These are phyloP conservation scores for Eupithecia abbreviata DNA, from an alignment of 2,888 invertebrate species.

Conservation along the genomic window DNA sequence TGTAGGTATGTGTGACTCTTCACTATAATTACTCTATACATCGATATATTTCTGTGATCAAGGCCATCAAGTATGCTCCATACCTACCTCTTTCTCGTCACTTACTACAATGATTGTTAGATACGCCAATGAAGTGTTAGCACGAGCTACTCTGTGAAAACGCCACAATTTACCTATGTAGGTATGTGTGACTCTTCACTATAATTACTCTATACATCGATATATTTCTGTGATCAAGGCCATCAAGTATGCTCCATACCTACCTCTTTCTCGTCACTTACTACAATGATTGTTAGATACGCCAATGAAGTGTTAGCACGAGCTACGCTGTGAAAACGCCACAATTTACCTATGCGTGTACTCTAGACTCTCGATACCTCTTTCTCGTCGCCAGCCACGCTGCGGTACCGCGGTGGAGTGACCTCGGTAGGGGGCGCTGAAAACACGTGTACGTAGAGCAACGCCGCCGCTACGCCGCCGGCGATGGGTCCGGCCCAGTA, in stretches of 20 bases:
- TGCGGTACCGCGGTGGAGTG: constrained; percentile 82
- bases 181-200: constrained; percentile 3
- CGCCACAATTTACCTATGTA: constrained; percentile 34
- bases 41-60: no score
- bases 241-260: constrained; percentile 57
- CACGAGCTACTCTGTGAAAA: constrained; percentile 15
- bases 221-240: no score
- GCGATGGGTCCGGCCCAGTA: constrained; percentile 95
- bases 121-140: constrained; percentile 11
- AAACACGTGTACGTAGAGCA: constrained; percentile 89
- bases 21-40: constrained; percentile 11
- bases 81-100: neutral
- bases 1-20: constrained; percentile 16
- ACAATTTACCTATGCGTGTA: constrained; percentile 34
- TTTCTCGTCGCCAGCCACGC: constrained; percentile 85
- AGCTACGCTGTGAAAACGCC: constrained; percentile 19
- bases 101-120: neutral
- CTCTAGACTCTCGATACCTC: constrained; percentile 79
- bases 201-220: constrained; percentile 63
- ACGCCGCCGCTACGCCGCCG: constrained; percentile 90
- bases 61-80: constrained; percentile 63
- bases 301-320: constrained; percentile 17
- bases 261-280: neutral
- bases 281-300: neutral
- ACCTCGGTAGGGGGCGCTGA: constrained; percentile 74